These are phyloP conservation scores for Pangasius krempfi DNA, from an alignment of 2,797 vertebrate species.

Conservation along the genomic window DNA sequence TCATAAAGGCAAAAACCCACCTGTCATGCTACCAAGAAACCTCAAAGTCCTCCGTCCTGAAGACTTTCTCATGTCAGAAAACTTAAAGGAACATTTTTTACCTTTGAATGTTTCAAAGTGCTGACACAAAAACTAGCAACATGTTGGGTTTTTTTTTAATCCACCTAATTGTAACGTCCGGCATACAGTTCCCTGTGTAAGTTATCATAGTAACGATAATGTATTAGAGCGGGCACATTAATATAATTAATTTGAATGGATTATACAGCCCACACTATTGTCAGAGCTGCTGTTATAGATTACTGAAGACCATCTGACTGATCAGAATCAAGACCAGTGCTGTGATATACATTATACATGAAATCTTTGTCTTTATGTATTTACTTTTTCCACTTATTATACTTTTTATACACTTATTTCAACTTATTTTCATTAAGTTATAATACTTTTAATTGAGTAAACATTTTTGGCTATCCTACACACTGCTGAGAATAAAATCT, in stretches of 20 bases:
- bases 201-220: not conserved
- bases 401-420: not conserved
- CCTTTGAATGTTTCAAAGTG: not conserved
- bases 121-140: not conserved
- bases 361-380: no score
- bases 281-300: not conserved
- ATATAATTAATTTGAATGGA: not conserved
- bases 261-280: not conserved
- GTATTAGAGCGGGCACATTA: not conserved
- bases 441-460: not conserved
- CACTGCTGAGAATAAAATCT: not conserved
- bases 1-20: not conserved
- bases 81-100: not conserved
- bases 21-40: not conserved
- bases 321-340: not conserved
- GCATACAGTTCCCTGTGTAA: not conserved
- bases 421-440: not conserved
- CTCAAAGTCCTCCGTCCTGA: not conserved
- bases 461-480: not conserved
- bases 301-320: not conserved
- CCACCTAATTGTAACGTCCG: not conserved
- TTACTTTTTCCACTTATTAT: not conserved
- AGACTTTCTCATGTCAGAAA: not conserved
- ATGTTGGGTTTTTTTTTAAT: not conserved
- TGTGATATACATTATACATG: not conserved